Evolutionary conservation across 2,113 vertebrate genomes (phyloP).

Genomic region (Urocolius indicus): DNA sequence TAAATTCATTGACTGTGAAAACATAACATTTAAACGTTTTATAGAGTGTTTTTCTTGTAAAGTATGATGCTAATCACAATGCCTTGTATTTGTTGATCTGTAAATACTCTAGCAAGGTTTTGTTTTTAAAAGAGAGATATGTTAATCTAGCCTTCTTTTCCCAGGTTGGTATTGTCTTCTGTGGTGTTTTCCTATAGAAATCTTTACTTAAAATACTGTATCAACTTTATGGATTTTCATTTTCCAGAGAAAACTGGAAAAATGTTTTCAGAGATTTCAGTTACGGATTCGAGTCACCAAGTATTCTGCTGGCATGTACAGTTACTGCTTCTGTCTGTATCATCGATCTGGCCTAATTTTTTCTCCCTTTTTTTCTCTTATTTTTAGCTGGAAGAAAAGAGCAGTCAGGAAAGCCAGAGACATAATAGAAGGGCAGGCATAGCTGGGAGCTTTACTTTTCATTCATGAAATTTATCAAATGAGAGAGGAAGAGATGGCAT

Average conservation of each 20-base stretch:
- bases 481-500: constrained; percentile 26
- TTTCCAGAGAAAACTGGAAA: background rate
- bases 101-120: background rate
- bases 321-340: constrained; percentile 8
- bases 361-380: background rate
- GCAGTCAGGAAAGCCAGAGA: constrained; percentile 4
- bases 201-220: background rate
- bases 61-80: background rate
- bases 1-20: background rate
- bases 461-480: background rate
- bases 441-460: background rate
- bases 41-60: background rate
- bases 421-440: background rate
- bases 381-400: constrained; percentile 38
- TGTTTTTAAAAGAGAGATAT: background rate
- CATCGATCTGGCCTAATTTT: background rate
- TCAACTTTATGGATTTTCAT: background rate
- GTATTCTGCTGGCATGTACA: background rate
- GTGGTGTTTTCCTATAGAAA: background rate
- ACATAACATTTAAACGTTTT: background rate
- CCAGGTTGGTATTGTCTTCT: background rate
- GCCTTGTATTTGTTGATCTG: background rate
- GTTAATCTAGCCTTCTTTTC: constrained; percentile 45
- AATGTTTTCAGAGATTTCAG: background rate
- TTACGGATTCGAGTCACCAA: background rate